Evolutionary conservation across 92 coral and sea anemone species (phyloP), one percentile per base, ranked within the genome.

Genomic region (Bergia sp.): DNA sequence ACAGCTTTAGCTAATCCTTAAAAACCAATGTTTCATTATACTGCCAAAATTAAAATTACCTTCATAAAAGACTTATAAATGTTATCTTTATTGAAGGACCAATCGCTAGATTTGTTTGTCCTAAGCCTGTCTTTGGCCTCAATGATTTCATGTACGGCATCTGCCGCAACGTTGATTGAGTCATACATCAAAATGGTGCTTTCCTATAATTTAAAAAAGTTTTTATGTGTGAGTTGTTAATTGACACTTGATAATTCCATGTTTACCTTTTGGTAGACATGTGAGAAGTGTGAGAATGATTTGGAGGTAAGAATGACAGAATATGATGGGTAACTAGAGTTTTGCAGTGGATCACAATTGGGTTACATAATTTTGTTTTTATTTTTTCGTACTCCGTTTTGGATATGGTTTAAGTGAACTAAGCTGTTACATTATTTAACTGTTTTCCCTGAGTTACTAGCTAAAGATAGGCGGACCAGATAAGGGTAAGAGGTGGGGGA

Each of bases 111-210:
- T 57, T 57, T 5, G 36, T 80, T 80, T 53, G 45, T 80, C 44
- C 73, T 12, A 16, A 29, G 11, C 49, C 73, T 36, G n/a, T 13
- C 1, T 2, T n/a, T 80, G 47, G 3, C 65, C 11, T 10, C n/a
- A 8, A 53, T 55, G 0, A 20, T 20, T 18, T 80, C 73, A 37
- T 5, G 21, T 5, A 80, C 50, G 29, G 7, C 85, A 4, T 53
- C 23, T 1, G n/a, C 43, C 0, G 57, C 7, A 38, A 16, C n/a
- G 64, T 47, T 57, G 65, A 80, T 58, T 36, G 73, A 44, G n/a
- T 80, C 85, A 55, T 80, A 80, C 85, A 80, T 57, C 71, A 80
- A 57, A 5, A 80, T 18, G 11, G n/a, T 18, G 44, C 47, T 80
- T 55, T 80, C 85, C 85, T 78, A 49, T 5, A 78, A 43, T 43